Conservation (phyloP, 2,888 invertebrate species). For the Norana najaformis region DNA sequence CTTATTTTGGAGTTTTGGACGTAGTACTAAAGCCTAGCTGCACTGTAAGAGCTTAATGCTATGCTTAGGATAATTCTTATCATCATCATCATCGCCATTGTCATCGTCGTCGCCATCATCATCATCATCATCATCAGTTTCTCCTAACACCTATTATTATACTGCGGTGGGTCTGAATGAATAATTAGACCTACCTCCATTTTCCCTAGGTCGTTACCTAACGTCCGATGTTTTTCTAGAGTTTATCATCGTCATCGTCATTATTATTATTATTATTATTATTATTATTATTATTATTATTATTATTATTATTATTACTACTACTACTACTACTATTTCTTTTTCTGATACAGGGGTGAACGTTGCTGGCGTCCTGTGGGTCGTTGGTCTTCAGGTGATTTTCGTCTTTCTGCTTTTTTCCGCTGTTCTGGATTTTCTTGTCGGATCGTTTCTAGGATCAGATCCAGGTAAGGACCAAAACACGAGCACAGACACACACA, state of each 20-base stretch:
- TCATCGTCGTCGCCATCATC: too few relatives aligned
- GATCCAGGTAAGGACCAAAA: conserved; percentile 26
- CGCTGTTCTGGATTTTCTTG: conserved; percentile 31
- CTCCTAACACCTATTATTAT: too few relatives aligned
- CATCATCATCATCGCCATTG: too few relatives aligned
- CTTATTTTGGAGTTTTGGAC: too few relatives aligned
- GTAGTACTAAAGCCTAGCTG: too few relatives aligned
- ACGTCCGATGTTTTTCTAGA: not conserved
- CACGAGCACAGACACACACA: not conserved
- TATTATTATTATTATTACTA: not conserved
- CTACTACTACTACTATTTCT: too few relatives aligned
- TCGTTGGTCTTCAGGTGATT: conserved; percentile 32
- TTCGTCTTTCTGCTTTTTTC: conserved; percentile 30
- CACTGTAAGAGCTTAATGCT: too few relatives aligned
- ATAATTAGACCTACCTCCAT: too few relatives aligned
- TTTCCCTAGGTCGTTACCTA: not conserved
- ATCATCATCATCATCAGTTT: too few relatives aligned
- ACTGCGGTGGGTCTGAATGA: too few relatives aligned
- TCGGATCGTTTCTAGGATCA: conserved; percentile 30
- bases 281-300: not conserved
- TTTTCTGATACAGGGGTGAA: conserved; percentile 20
- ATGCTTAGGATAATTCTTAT: too few relatives aligned
- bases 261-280: not conserved
- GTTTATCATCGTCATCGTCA: not conserved
- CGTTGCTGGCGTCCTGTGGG: conserved; percentile 30